Evolutionary conservation across 2,797 vertebrate genomes (phyloP).

Genomic region (Fistularia commersonii): DNA sequence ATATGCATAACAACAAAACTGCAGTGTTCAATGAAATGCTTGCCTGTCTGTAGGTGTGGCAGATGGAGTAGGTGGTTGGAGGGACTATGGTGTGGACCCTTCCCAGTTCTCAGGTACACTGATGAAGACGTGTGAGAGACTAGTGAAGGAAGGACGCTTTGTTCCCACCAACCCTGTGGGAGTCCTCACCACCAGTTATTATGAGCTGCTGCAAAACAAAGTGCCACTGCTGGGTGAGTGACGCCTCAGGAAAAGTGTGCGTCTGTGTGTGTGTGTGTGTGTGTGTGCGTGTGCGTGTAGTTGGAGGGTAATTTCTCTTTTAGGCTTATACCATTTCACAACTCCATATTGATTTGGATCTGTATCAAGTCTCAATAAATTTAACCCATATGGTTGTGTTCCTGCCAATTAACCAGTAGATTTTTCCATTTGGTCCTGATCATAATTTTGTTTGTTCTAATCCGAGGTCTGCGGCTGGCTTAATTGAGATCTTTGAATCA

Average conservation of each 20-base stretch:
- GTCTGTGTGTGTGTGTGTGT: no score
- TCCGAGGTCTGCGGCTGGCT: conserved; percentile 16
- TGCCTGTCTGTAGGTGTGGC: conserved; percentile 82
- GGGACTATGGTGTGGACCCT: conserved; percentile 97
- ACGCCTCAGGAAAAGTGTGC: not conserved
- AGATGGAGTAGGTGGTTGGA: conserved; percentile 96
- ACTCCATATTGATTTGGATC: not conserved
- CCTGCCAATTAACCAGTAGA: not conserved
- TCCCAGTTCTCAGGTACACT: conserved; percentile 97
- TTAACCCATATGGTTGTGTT: no score
- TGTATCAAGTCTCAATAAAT: no score
- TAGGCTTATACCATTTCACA: no score
- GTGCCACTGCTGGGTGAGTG: conserved; percentile 93
- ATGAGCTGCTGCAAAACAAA: conserved; percentile 98
- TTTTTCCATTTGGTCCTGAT: conserved; percentile 23
- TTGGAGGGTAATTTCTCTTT: no score
- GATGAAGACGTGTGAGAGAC: conserved; percentile 95
- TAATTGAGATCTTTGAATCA: conserved; percentile 43
- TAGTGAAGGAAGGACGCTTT: conserved; percentile 96
- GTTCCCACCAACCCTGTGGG: conserved; percentile 93
- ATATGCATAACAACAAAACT: no score
- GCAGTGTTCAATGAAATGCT: not conserved
- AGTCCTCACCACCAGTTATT: conserved; percentile 93
- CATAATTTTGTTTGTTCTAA: conserved; percentile 10
- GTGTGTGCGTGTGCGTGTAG: no score